Base-by-base conservation (phyloP, 2,888 invertebrate species). In the Campoplex capitator region DNA sequence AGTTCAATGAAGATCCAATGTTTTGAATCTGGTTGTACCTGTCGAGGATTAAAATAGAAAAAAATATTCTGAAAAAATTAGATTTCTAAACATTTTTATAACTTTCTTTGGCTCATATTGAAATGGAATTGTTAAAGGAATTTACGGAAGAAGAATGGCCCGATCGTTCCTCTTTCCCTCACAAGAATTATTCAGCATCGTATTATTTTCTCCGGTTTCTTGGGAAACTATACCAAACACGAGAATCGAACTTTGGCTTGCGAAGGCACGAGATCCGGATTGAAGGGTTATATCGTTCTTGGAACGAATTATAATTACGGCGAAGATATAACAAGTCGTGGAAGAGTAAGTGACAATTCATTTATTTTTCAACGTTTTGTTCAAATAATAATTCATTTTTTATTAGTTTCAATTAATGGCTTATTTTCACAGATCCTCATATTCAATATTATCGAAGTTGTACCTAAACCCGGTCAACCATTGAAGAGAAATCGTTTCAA, bases 401-500 rank as follows among this genome's bases (percentile, higher is more conserved):
- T 28, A 28, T 42, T 58, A 70, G 45, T 79, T 32, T 58, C 38
- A n/a, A 65, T 74, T 79, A 28, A 35, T 84, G 51, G 51, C 35
- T 77, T 84, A 83, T 58, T 56, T 67, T 84, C 93, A 0, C 94
- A 97, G 96, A 97, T 98, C 92, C 95, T 98, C 93, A 98, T 98
- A 90, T 98, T 98, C 94, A 99, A 99, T 93, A 98, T 99, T 23
- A 99, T 99, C 90, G 99, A 99, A 95, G 99, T 99, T 1, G 99
- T 99, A 0, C 99, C 99, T 0, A 99, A 99, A 94, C 99, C 99
- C 0, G 99, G 99, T 0, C 98, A 99, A 93, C 99, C 99, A 0
- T 95, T 99, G 38, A 99, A 99, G 0, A 99, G 99, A 95, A 99
- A 99, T 95, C 97, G 98, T 92, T 97, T 99, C 91, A 99, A 99